These are phyloP conservation scores for Actenoides hombroni DNA, from an alignment of 2,113 vertebrate species.

Conservation along the genomic window DNA sequence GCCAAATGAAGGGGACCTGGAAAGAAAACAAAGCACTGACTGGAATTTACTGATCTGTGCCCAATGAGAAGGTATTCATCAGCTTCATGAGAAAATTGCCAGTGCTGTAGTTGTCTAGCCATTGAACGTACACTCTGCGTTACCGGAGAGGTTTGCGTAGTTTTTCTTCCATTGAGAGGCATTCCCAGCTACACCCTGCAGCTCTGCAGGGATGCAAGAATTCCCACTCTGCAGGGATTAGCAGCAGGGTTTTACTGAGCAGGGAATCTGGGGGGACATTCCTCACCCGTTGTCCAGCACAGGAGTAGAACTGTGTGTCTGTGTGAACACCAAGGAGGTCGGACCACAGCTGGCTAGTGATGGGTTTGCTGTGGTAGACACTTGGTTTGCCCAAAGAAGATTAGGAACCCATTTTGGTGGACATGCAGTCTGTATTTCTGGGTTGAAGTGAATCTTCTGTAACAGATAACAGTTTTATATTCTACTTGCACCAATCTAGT, in stretches of 20 bases:
- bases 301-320: background rate
- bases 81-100: background rate
- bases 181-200: background rate
- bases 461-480: background rate
- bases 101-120: background rate
- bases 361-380: rapidly evolving
- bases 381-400: background rate
- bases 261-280: background rate
- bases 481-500: background rate
- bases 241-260: background rate
- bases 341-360: background rate
- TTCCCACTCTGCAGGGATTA: background rate
- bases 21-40: background rate
- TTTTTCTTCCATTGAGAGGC: background rate
- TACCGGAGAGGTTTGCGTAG: background rate
- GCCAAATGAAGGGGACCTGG: background rate
- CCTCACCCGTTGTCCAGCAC: background rate
- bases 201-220: background rate
- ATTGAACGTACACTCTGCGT: background rate
- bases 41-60: background rate
- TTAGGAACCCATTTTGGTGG: background rate
- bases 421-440: background rate
- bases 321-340: background rate
- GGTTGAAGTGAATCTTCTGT: background rate
- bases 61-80: background rate